A percentile compares a stretch with the other conserved stretches of the same genome.
Evolutionary conservation across 2,113 vertebrate species (phyloP).

Genomic region (Notechis scutatus): DNA sequence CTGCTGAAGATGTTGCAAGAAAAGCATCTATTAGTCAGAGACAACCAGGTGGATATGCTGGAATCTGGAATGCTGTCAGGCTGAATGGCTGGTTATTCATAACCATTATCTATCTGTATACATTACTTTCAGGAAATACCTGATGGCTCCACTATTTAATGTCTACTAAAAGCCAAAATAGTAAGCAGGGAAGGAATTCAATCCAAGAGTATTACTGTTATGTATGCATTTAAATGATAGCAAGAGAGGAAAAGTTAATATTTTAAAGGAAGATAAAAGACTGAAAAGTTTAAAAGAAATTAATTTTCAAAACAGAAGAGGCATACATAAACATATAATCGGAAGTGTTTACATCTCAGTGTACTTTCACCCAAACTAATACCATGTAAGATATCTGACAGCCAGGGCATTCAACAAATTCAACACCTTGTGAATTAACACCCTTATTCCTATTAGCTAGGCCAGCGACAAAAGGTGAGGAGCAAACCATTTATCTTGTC

Average conservation of each 20-base stretch:
- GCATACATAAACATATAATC: not conserved
- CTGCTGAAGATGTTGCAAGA: not conserved
- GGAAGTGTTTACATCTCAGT: not conserved
- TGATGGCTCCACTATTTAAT: not conserved
- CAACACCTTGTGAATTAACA: not conserved
- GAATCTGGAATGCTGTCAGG: not conserved
- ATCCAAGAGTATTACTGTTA: not conserved
- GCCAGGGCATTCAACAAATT: not conserved
- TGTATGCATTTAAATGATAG: not conserved
- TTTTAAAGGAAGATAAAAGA: not conserved
- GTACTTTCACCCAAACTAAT: not conserved
- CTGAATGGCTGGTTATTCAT: not conserved
- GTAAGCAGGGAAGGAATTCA: not conserved
- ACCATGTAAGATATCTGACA: not conserved
- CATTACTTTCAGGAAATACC: not conserved
- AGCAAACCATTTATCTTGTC: not conserved
- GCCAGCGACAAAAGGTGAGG: not conserved
- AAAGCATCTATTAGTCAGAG: not conserved
- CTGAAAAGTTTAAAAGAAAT: not conserved
- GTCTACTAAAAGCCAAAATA: not conserved
- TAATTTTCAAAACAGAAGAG: not conserved
- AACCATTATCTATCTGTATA: not conserved
- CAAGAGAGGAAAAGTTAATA: not conserved
- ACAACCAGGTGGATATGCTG: not conserved
- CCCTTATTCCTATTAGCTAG: not conserved